A percentile compares a stretch with the other conserved stretches of the same genome.
These are phyloP conservation scores for Papilio dardanus DNA, from an alignment of 1,140 invertebrate species.

Conservation along the genomic window DNA sequence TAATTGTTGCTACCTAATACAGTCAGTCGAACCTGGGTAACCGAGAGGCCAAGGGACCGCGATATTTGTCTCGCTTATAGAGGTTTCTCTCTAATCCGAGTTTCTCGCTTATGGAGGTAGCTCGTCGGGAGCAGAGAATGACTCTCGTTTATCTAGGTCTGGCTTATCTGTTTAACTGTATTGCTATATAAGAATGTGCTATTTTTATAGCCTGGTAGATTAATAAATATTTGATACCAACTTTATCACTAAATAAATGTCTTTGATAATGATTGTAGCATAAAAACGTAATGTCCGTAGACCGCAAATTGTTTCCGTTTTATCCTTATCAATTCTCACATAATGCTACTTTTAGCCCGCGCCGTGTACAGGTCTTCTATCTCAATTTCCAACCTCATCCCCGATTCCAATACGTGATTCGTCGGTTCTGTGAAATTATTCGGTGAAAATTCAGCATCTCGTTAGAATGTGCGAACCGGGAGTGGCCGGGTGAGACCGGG, in stretches of 20 bases:
- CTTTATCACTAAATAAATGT: too few species aligned
- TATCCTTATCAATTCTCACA: constrained; percentile 39
- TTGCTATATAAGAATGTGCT: too few species aligned
- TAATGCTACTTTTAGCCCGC: constrained; percentile 61
- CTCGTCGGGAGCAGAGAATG: too few species aligned
- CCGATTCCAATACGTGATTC: constrained; percentile 81
- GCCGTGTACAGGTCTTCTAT: constrained; percentile 78
- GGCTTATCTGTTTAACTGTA: too few species aligned
- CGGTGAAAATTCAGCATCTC: constrained; percentile 82
- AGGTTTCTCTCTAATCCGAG: too few species aligned
- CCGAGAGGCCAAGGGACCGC: too few species aligned
- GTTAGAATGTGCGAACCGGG: constrained; percentile 79
- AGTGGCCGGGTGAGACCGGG: constrained; percentile 40
- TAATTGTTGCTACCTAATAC: neutral
- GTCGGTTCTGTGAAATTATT: constrained; percentile 79
- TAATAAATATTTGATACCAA: too few species aligned
- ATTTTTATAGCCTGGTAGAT: too few species aligned
- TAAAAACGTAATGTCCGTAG: neutral
- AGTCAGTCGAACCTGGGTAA: too few species aligned
- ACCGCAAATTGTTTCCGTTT: constrained; percentile 20
- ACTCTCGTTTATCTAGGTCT: too few species aligned
- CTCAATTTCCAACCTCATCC: constrained; percentile 79
- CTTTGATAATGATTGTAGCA: neutral
- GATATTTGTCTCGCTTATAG: too few species aligned
- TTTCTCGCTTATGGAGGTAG: too few species aligned